Conservation (phyloP, 2,113 vertebrate genomes). For the Ochotona curzoniae region DNA sequence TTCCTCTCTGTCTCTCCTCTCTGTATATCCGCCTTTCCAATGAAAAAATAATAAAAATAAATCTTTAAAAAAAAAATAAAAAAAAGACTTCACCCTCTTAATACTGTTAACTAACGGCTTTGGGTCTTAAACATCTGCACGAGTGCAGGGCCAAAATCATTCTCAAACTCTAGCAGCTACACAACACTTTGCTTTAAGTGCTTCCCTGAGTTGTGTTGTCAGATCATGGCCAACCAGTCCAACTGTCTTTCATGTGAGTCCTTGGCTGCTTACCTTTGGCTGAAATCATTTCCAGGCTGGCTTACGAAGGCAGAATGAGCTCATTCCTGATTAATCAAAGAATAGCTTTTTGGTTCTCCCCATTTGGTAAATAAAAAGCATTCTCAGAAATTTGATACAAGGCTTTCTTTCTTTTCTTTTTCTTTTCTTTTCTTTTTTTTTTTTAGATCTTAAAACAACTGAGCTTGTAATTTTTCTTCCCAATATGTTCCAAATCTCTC, state of each 20-base stretch:
- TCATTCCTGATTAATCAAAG: conserved; percentile 75
- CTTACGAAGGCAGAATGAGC: conserved; percentile 68
- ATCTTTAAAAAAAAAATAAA: no score
- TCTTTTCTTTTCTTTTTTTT: neutral
- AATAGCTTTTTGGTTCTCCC: conserved; percentile 65
- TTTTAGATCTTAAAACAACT: conserved; percentile 56
- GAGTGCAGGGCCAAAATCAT: no score
- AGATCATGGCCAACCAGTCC: neutral
- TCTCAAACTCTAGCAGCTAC: no score
- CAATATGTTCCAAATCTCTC: conserved; percentile 67
- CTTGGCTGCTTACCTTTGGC: conserved; percentile 21
- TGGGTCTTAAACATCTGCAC: no score
- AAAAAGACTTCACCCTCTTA: no score
- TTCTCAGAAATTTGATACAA: conserved; percentile 70
- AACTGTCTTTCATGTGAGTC: neutral
- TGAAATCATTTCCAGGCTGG: conserved; percentile 59
- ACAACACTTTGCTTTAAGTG: neutral
- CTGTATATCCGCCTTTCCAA: no score
- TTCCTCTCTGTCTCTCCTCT: no score
- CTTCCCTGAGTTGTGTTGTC: neutral
- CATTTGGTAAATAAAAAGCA: conserved; percentile 72
- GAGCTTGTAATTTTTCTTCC: conserved; percentile 68
- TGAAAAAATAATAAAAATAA: no score
- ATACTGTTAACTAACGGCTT: no score
- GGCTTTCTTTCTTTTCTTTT: neutral